phyloP scores from a whole-genome alignment of 2,113 vertebrate genomes.

The Tauraco erythrolophus region DNA sequence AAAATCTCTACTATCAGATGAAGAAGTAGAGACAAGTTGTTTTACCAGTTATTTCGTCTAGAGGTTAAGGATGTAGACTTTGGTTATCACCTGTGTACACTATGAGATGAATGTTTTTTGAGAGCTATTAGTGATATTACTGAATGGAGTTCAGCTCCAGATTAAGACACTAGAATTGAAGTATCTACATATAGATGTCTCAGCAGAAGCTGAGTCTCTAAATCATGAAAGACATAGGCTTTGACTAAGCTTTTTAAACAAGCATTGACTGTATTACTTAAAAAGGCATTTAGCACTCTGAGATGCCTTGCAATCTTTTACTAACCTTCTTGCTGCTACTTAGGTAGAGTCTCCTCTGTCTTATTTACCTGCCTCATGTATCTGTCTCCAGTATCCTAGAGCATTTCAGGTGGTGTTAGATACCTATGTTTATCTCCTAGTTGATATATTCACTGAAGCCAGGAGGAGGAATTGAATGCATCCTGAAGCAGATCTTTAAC shows the following conservation, averaged over 20 bases:
- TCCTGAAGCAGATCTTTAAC: not conserved
- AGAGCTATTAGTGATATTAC: not conserved
- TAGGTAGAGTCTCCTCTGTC: not conserved
- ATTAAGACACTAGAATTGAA: not conserved
- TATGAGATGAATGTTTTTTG: not conserved
- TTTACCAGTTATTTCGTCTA: not conserved
- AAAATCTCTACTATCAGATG: not conserved
- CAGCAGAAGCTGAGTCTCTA: not conserved
- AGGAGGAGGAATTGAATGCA: not conserved
- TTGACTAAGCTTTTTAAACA: not conserved
- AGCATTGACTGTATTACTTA: not conserved
- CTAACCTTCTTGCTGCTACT: not conserved
- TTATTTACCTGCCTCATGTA: not conserved
- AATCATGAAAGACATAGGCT: not conserved
- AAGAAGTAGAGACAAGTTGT: not conserved
- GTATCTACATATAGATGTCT: fast-evolving
- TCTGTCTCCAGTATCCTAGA: not conserved
- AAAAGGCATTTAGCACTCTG: not conserved
- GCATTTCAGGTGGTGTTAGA: not conserved
- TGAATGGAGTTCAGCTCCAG: not conserved
- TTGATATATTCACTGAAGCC: not conserved
- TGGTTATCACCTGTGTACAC: not conserved
- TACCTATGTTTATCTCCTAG: not conserved
- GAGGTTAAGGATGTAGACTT: not conserved
- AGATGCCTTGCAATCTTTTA: not conserved